Conservation (phyloP, 1,140 invertebrate species). For the Drosophila pandora region DNA sequence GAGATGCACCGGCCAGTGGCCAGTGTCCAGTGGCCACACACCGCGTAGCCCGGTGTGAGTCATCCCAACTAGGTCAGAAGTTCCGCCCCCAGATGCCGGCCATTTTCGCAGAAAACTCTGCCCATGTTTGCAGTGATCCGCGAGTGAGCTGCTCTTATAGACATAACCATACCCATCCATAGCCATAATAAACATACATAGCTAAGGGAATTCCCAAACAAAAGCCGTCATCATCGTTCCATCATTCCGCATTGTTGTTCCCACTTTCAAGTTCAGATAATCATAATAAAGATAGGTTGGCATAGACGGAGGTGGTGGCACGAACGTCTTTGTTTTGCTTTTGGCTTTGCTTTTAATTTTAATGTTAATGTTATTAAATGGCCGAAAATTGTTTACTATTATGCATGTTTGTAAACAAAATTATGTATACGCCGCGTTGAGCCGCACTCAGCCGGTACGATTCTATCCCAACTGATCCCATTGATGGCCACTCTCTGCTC, state of each 20-base stretch:
- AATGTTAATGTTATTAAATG: conserved; percentile 83
- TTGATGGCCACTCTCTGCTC: conserved; percentile 41
- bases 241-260: conserved; percentile 31
- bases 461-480: conserved; percentile 62
- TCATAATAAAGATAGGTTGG: conserved; percentile 79
- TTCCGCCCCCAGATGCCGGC: conserved; percentile 28
- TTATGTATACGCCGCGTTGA: conserved; percentile 75
- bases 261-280: conserved; percentile 75
- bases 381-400: conserved; percentile 81
- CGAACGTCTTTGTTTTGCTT: conserved; percentile 58
- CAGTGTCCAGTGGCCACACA: conserved; percentile 17
- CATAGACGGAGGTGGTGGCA: conserved; percentile 26
- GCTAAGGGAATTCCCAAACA: conserved; percentile 75
- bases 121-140: not conserved
- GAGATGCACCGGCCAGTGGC: conserved; percentile 34
- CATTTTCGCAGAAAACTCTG: not conserved
- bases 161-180: conserved; percentile 23
- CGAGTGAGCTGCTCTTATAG: conserved; percentile 3
- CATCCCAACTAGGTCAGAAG: conserved; percentile 65
- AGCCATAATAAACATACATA: conserved; percentile 54
- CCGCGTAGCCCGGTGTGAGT: conserved; percentile 12
- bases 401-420: conserved; percentile 82
- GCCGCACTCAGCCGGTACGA: conserved; percentile 19
- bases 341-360: conserved; percentile 64
- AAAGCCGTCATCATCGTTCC: conserved; percentile 60